These are phyloP conservation scores for Deroplatys truncata DNA, from an alignment of 2,888 invertebrate genomes.

Conservation along the genomic window DNA sequence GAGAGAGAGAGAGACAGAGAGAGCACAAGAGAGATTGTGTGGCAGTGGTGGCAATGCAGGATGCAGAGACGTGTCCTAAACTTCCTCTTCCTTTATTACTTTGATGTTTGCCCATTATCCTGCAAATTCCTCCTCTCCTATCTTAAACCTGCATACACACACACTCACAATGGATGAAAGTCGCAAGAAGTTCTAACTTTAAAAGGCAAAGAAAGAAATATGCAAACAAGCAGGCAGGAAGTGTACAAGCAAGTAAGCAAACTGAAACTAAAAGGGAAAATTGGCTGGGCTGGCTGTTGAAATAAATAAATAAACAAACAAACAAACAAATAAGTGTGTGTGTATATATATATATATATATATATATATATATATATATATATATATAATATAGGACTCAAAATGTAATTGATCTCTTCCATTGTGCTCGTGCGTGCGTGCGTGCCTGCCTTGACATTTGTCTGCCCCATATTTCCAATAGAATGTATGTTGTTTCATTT, in stretches of 20 bases:
- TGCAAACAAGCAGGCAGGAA: neutral
- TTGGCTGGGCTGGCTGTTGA: conserved; percentile 15
- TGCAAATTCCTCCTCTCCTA: neutral
- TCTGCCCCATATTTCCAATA: neutral
- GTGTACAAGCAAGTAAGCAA: neutral
- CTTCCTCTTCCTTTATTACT: too few relatives aligned
- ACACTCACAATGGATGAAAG: neutral
- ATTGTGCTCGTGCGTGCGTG: conserved; percentile 17
- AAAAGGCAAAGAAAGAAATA: neutral
- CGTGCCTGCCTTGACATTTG: conserved; percentile 6
- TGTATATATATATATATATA: too few relatives aligned
- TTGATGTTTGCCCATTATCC: too few relatives aligned
- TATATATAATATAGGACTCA: neutral
- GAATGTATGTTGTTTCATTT: neutral
- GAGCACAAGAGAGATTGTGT: conserved; percentile 46
- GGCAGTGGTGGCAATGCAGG: conserved; percentile 38
- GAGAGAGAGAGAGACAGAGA: neutral
- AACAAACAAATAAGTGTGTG: too few relatives aligned
- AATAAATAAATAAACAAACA: too few relatives aligned
- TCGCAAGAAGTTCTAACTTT: neutral
- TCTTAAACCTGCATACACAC: neutral
- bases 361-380: too few relatives aligned
- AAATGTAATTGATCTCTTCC: neutral
- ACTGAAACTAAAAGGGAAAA: neutral
- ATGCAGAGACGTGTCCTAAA: too few relatives aligned